Evolutionary conservation across 2,797 vertebrate species (phyloP), one percentile per base, ranked within the genome.

Genomic region (Malacoraja senta): DNA sequence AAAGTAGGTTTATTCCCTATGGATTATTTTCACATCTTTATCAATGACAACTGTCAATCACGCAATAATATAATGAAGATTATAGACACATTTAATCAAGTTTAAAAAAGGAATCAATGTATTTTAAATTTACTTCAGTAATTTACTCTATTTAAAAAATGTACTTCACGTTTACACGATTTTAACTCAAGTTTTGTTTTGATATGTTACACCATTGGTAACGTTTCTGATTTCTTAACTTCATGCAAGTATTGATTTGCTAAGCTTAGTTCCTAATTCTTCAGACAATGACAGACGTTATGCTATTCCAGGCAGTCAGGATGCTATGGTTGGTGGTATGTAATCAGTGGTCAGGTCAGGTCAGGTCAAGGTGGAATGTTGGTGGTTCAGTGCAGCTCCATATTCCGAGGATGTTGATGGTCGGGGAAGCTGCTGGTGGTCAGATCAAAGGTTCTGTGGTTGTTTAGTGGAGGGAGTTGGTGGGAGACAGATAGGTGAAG

Each of bases 151-250:
- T 72, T 24, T 53, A 2, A 24, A 2, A 24, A 29, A 68, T 44
- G 26, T 26, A 29, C 71, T 91, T 35, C 68, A 44, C 2, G 53
- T 71, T 72, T 21, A n/a, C 26, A 71, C 19, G 2, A 90, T 90
- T 90, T 90, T 71, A 90, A 90, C 32, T 35, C 13, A 90, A 10
- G 8, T 7, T 74, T 68, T 83, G 93, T 94, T 96, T 96, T 95
- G 96, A 95, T 95, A 96, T 96, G 96, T 96, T 94, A 95, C 94
- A 94, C 94, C 94, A 93, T 94, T 88, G 93, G 44, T 95, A 95
- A 95, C 94, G 94, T 94, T 93, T 88, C 95, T 96, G 94, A 95
- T 96, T 96, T 96, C 95, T 96, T 93, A 80, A 93, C 94, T 94
- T 94, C 94, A 91, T 94, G 94, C 94, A 95, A 95, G 94, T 93